Conservation (phyloP, 2,888 invertebrate genomes). For the Brenthis daphne region DNA sequence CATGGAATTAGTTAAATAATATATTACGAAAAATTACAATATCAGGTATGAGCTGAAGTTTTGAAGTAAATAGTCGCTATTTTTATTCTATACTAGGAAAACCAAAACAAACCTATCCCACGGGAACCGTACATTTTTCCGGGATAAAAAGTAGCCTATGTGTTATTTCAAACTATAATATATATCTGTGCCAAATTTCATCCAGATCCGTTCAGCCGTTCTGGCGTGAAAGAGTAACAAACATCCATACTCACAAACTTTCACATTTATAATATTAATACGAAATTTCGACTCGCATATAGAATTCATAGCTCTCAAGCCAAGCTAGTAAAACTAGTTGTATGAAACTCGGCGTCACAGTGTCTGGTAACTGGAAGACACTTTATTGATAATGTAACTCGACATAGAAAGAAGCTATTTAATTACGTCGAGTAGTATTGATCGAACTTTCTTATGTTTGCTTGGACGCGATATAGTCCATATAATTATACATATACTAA, state of each 20-base stretch:
- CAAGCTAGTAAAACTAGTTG: conserved; percentile 41
- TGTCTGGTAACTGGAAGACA: conserved; percentile 53
- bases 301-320: conserved; percentile 34
- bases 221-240: too few relatives aligned
- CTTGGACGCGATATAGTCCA: conserved; percentile 1
- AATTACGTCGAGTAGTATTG: conserved; percentile 34
- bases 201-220: too few relatives aligned
- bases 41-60: neutral
- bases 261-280: neutral
- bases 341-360: conserved; percentile 56
- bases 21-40: neutral
- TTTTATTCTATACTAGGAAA: neutral
- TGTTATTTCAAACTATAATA: too few relatives aligned
- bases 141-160: too few relatives aligned
- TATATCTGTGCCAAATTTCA: too few relatives aligned
- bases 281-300: conserved; percentile 17
- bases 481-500: conserved; percentile 1
- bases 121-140: too few relatives aligned
- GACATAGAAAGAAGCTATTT: conserved; percentile 31
- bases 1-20: too few relatives aligned
- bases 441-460: conserved; percentile 25
- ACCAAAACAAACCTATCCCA: too few relatives aligned
- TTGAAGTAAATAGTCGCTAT: neutral
- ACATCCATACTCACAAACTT: too few relatives aligned
- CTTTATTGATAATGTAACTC: conserved; percentile 36